Percentiles rank a stretch among this genome's conserved stretches.
These are phyloP conservation scores for Dicycla oo DNA, from an alignment of 2,888 invertebrate genomes.

Conservation along the genomic window DNA sequence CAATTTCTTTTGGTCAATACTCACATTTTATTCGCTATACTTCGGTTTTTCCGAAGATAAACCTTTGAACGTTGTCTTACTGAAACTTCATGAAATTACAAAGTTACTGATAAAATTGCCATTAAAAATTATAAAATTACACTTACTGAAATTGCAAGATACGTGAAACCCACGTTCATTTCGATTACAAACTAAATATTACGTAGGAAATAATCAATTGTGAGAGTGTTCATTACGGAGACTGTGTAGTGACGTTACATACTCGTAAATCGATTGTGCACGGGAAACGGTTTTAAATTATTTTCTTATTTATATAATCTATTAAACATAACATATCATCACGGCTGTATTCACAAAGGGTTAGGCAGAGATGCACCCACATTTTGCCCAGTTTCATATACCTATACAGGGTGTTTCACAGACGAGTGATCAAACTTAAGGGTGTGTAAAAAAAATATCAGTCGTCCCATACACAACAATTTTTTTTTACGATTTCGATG, in stretches of 20 bases:
- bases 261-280: slow-evolving; percentile 55
- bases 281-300: slow-evolving; percentile 32
- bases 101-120: slow-evolving; percentile 20
- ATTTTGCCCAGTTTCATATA: too few species aligned
- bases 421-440: too few species aligned
- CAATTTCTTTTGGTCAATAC: too few species aligned
- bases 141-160: slow-evolving; percentile 59
- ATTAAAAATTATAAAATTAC: slow-evolving; percentile 26
- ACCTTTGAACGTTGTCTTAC: too few species aligned
- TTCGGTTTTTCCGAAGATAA: too few species aligned
- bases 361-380: neutral
- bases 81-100: neutral
- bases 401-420: too few species aligned
- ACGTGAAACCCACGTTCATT: slow-evolving; percentile 60
- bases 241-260: slow-evolving; percentile 18
- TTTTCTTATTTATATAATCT: slow-evolving; percentile 5
- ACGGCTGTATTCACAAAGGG: neutral
- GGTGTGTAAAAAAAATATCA: too few species aligned
- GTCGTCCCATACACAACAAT: too few species aligned
- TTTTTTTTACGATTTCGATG: too few species aligned
- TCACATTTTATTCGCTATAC: too few species aligned
- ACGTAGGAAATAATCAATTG: slow-evolving; percentile 52
- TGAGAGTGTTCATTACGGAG: slow-evolving; percentile 58
- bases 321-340: neutral
- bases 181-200: slow-evolving; percentile 59